Evolutionary conservation across 2,797 vertebrate species (phyloP), one percentile per base, ranked within the genome.

Genomic region (Clangula hyemalis): DNA sequence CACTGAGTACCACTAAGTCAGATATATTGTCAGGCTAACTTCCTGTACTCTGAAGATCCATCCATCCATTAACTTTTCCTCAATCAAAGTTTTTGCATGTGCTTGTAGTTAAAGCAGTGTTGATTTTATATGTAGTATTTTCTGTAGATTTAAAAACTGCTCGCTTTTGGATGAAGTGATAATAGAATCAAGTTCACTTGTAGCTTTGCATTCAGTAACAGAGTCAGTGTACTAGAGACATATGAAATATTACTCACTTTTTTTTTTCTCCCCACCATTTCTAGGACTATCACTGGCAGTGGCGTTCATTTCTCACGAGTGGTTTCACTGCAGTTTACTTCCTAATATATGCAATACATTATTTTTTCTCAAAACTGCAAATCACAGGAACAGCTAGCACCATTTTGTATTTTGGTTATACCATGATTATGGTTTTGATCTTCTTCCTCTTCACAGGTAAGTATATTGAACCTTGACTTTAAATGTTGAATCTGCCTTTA

Each of bases 221-320:
- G 45, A 12, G 9, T 76, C 54, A 53, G 14, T 28, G 21, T 1
- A 0, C 65, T 73, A 24, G 13, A 47, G 21, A 6, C 56, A 8
- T 65, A 18, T 20, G 17, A 65, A 74, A 11, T 92, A 27, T 85
- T 73, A 88, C 53, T 95, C 34, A 54, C 12, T 60, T 60, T 47
- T 43, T 47, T 43, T 53, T 72, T 54, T 32, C 30, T 11, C 19
- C 25, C 16, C 27, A 16, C 22, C 68, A 47, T 19, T 92, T 56
- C 34, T 89, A 99, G 99, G 99, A 99, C 95, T 99, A 99, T 89
- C 99, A 99, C 68, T 99, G 99, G 99, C 99, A 99, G 89, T 99
- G 99, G 99, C 98, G 99, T 22, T 99, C 99, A 8, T 99, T 99
- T 97, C 98, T 99, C 54, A 99, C 99, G 38, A 99, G 99, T 20